Conservation (phyloP, 2,888 invertebrate species). For the Ichneumoninae sp. region DNA sequence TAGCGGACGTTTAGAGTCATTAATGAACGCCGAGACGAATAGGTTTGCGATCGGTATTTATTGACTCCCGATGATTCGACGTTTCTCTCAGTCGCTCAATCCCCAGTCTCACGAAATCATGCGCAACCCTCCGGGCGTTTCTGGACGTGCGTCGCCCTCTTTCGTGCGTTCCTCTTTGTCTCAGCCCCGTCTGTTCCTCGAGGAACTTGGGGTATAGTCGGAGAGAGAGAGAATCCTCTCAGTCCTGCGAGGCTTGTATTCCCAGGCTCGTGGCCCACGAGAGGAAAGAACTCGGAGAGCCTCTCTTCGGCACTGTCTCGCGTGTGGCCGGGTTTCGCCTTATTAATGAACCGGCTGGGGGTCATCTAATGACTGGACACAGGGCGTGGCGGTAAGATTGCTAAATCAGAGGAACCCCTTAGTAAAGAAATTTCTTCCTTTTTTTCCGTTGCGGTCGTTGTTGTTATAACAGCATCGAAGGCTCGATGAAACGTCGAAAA, state of each 20-base stretch:
- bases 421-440: neutral
- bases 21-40: slow-evolving; percentile 61
- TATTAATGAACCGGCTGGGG: slow-evolving; percentile 81
- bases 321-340: slow-evolving; percentile 81
- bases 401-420: slow-evolving; percentile 77
- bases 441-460: neutral
- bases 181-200: slow-evolving; percentile 1
- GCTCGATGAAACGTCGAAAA: slow-evolving; percentile 60
- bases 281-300: slow-evolving; percentile 20
- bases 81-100: slow-evolving; percentile 70
- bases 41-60: slow-evolving; percentile 82
- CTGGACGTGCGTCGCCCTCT: slow-evolving; percentile 35
- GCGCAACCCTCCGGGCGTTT: slow-evolving; percentile 32
- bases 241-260: slow-evolving; percentile 35
- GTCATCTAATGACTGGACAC: slow-evolving; percentile 82
- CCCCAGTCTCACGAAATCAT: slow-evolving; percentile 48
- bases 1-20: slow-evolving; percentile 78
- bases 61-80: slow-evolving; percentile 82
- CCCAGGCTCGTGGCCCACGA: slow-evolving; percentile 48
- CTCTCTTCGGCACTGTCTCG: slow-evolving; percentile 67
- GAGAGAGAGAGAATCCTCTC: slow-evolving; percentile 11
- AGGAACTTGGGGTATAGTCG: slow-evolving; percentile 11
- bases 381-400: slow-evolving; percentile 83
- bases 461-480: neutral
- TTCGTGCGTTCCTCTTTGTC: slow-evolving; percentile 11